Evolutionary conservation across 2,797 vertebrate species (phyloP), one percentile per base, ranked within the genome.

Genomic region (Hyperoplus lanceolatus): DNA sequence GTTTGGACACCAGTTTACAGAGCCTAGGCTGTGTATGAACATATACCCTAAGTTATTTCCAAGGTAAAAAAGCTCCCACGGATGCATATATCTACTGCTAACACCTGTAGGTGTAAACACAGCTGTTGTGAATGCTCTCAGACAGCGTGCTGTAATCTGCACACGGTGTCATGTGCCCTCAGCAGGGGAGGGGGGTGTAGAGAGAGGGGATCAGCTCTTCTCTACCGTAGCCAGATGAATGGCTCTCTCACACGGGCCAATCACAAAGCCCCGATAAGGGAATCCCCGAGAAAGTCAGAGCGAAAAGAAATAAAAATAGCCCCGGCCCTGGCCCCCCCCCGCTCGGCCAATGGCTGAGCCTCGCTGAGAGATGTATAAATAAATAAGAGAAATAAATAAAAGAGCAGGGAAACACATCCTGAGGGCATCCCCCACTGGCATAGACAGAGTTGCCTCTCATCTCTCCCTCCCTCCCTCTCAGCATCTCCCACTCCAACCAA

Each of bases 311-410:
- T 66, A 87, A 87, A 89, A 91, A 87, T 75, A 91, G 82, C 67
- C 74, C 72, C 10, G 48, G 83, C 55, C 83, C 61, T 85, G 83
- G 29, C 29, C 29, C 29, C 29, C 29, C 21, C 77, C 78, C 59
- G 73, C 76, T 88, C 48, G 75, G 86, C 91, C 89, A 91, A 87
- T 87, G 84, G 79, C 85, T 83, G 75, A 79, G 80, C 83, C 87
- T 29, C 75, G 38, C 72, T 41, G 73, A 91, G 87, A 92, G 73
- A 85, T 79, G 85, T 85, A 93, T 91, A 90, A 93, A 94, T 88
- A 93, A 92, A 93, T 84, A 88, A 92, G 85, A 92, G 82, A 92
- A 90, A 93, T 92, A 93, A 93, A 93, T 90, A 92, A 94, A 93
- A 91, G 82, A 91, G 83, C 73, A 92, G 91, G 90, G 89, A 91